These are phyloP conservation scores for Narcine bancroftii DNA, from an alignment of 2,113 vertebrate species.

Conservation along the genomic window DNA sequence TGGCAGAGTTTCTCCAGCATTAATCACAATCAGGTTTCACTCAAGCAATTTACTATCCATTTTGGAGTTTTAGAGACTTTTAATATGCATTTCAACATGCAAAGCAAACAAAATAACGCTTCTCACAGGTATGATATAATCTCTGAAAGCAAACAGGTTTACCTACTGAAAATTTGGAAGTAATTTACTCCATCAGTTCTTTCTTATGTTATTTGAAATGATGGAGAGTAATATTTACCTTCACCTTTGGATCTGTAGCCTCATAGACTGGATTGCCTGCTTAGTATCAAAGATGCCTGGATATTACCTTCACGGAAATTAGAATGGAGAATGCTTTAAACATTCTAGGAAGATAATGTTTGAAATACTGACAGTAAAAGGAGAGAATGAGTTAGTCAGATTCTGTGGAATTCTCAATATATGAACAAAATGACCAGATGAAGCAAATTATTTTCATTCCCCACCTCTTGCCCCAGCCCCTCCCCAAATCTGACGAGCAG, in stretches of 20 bases:
- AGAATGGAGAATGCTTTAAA: not conserved
- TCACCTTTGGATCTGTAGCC: not conserved
- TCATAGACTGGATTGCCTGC: not conserved
- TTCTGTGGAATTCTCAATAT: not conserved
- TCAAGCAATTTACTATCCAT: not conserved
- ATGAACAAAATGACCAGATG: not conserved
- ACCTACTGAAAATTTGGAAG: not conserved
- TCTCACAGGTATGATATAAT: not conserved
- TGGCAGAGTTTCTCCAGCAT: no score
- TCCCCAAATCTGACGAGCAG: no score
- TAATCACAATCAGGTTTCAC: no score
- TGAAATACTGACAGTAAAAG: not conserved
- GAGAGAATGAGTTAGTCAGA: not conserved
- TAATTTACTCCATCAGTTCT: not conserved
- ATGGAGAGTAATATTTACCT: not conserved
- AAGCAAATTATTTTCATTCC: not conserved
- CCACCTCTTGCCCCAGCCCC: no score
- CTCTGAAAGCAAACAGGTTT: not conserved
- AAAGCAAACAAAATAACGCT: not conserved
- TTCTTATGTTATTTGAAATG: not conserved
- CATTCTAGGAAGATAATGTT: not conserved
- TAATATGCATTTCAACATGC: not conserved
- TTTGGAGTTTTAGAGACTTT: not conserved
- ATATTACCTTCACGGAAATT: not conserved
- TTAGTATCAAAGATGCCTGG: not conserved